Conservation (phyloP, 2,888 invertebrate genomes). For the Cataglyphis altisquamis region DNA sequence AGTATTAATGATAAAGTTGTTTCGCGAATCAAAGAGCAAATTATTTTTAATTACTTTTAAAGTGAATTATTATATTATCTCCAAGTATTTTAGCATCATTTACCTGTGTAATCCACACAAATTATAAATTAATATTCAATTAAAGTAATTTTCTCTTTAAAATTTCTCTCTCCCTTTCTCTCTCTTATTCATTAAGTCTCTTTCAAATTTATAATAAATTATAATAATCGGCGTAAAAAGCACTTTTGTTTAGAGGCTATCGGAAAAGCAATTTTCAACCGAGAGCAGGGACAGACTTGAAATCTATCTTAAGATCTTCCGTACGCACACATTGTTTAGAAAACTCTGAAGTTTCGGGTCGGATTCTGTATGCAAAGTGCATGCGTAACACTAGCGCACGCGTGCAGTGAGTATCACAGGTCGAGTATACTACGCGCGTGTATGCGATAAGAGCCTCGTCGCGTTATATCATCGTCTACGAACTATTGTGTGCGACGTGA, state of each 20-base stretch:
- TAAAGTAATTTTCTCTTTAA: neutral
- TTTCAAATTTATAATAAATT: neutral
- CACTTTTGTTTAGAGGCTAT: neutral
- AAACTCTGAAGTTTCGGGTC: neutral
- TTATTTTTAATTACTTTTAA: neutral
- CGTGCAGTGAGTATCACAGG: conserved; percentile 18
- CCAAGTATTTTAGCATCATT: neutral
- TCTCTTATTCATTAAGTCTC: neutral
- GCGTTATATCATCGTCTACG: conserved; percentile 74
- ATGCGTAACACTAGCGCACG: conserved; percentile 60
- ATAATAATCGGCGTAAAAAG: neutral
- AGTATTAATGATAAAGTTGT: neutral
- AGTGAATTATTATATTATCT: neutral
- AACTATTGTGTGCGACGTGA: conserved; percentile 45
- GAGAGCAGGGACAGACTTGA: neutral
- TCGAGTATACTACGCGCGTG: conserved; percentile 16
- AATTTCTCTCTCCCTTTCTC: neutral
- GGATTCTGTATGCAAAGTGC: conserved; percentile 60
- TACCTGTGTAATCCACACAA: too few species aligned
- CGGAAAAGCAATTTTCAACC: neutral
- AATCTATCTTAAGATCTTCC: neutral
- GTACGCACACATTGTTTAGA: neutral
- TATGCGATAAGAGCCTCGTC: conserved; percentile 65
- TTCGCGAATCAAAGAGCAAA: neutral
- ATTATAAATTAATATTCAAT: neutral